Evolutionary conservation across 1,140 invertebrate genomes (phyloP).

Genomic region (Caenorhabditis brenneri): DNA sequence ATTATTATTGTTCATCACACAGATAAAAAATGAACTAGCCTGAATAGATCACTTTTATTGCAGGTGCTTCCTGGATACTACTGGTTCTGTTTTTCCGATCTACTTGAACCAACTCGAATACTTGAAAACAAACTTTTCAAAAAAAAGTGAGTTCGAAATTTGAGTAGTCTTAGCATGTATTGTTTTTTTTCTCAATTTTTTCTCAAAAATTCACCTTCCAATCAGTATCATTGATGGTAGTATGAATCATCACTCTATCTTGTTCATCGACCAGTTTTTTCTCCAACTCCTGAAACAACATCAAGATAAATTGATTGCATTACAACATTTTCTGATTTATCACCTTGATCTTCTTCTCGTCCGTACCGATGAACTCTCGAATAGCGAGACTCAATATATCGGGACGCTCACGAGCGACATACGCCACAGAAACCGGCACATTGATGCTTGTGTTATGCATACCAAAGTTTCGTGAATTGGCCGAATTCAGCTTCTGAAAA

Average conservation of each 20-base stretch:
- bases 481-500: constrained; percentile 40
- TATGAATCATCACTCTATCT: constrained; percentile 50
- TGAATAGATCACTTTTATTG: no score
- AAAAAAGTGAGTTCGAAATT: no score
- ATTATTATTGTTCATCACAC: no score
- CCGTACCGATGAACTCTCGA: constrained; percentile 19
- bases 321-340: background rate
- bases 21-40: no score
- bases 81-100: no score
- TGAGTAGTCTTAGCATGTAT: no score
- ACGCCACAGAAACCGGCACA: constrained; percentile 35
- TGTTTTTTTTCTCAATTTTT: background rate
- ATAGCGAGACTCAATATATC: constrained; percentile 49
- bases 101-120: no score
- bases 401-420: constrained; percentile 47
- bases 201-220: constrained; percentile 26
- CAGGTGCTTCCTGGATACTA: no score
- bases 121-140: no score
- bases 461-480: constrained; percentile 32
- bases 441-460: constrained; percentile 45
- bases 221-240: constrained; percentile 48
- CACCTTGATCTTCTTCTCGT: constrained; percentile 29
- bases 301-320: background rate
- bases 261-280: background rate
- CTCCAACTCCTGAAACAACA: constrained; percentile 22